A percentile compares a stretch with the other conserved stretches of the same genome.
phyloP scores from a whole-genome alignment of 2,888 invertebrate species.

The Polydrusus cervinus region DNA sequence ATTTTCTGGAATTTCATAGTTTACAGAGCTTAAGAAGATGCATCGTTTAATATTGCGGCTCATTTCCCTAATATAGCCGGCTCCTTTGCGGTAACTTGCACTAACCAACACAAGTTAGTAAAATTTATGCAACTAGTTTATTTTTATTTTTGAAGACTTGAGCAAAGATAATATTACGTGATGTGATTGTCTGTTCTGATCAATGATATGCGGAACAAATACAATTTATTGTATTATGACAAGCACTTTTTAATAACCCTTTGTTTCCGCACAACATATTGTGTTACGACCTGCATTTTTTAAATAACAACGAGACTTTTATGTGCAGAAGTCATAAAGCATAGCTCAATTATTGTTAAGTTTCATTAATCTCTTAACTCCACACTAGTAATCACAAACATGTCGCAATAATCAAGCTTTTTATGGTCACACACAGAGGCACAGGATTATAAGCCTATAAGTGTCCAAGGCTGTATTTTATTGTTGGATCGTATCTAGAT shows the following conservation, averaged over 20 bases:
- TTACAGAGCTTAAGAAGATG: slow-evolving; percentile 13
- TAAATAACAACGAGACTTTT: too few species aligned
- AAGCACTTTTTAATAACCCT: too few species aligned
- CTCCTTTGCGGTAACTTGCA: not conserved
- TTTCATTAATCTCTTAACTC: too few species aligned
- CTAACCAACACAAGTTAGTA: not conserved
- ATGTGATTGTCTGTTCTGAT: too few species aligned
- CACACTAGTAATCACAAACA: too few species aligned
- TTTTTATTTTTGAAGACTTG: too few species aligned
- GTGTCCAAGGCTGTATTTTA: not conserved
- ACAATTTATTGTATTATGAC: too few species aligned
- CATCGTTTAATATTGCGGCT: slow-evolving; percentile 26
- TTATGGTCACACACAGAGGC: not conserved
- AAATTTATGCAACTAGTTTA: not conserved
- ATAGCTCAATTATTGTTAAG: too few species aligned
- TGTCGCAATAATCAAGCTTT: not conserved
- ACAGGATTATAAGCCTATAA: slow-evolving; percentile 10
- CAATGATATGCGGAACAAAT: not conserved
- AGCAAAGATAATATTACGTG: too few species aligned
- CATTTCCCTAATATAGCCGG: slow-evolving; percentile 16
- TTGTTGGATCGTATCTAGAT: not conserved
- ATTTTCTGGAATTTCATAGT: slow-evolving; percentile 19
- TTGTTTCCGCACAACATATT: not conserved
- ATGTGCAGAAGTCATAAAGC: too few species aligned
- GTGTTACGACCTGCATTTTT: too few species aligned